Base-by-base conservation (phyloP, 2,797 vertebrate genomes). In the Phrynocephalus guinanensis region DNA sequence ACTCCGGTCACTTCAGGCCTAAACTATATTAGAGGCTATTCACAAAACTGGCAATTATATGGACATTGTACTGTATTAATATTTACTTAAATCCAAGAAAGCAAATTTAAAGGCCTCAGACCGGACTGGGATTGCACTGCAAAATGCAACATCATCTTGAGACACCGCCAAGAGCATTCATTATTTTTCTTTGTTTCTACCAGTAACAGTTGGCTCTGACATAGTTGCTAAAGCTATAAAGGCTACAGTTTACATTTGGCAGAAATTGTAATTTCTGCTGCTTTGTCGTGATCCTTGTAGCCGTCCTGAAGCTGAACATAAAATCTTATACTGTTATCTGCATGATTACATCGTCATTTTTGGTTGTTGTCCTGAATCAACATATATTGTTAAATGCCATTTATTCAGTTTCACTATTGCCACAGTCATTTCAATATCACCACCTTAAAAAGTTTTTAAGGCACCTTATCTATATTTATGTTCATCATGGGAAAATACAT, bases 1-100 rank as follows among this genome's bases (percentile, higher is more conserved):
- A 67, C 77, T 56, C 52, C 2, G 52, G 66, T 1, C 0, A 60
- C 83, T 60, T 77, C 0, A 0, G 78, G 79, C 76, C 38, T 0
- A 0, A 30, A 50, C 28, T n/a, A 30, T 28, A 78, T 1, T n/a
- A 48, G 63, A 67, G n/a, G 26, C 38, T 16, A 30, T 52, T 44
- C 18, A 3, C 18, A 50, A 28, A 70, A 70, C 28, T n/a, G 26
- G 16, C 2, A 70, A 15, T 83, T 44, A 44, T 44, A 44, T 44
- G 38, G 38, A 4, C 38, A 44, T 44, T 44, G 38, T 44, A 33
- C 33, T 52, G 18, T 10, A 3, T 9, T 7, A 28, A n/a, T 11
- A 48, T 56, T 3, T 83, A 52, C 6, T 83, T 72, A 15, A 60
- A 73, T 33, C 56, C 22, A 66, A 8, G 48, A 56, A 83, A 33